Base-by-base conservation (phyloP, 2,888 invertebrate genomes). In the Nomada ferruginata region DNA sequence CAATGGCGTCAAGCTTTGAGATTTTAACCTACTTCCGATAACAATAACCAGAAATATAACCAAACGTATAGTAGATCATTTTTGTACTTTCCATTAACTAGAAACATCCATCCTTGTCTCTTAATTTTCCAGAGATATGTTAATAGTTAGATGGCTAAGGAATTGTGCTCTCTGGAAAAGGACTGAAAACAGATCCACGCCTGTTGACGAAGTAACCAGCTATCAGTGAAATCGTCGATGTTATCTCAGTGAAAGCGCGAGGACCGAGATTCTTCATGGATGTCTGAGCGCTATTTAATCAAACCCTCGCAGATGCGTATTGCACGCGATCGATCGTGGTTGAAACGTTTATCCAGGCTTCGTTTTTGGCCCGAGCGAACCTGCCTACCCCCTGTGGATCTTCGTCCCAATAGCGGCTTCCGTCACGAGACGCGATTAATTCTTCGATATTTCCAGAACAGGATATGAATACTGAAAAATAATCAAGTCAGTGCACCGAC, bases 171-270 rank as follows among this genome's bases (percentile, higher is more conserved):
- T 42, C 18, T 23, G 18, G 53, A 44, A 44, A 13, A 23, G 66
- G 47, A 55, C 15, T 20, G 52, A 57, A 26, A 55, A 66, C 23
- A 13, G 52, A 72, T 63, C 57, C 63, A 63, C 44, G 68, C 52
- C 50, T 52, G 68, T 63, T 63, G 63, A 23, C 52, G 63, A 63
- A 78, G 59, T 47, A 72, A 72, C 68, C 79, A 65, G 53, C 79
- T 29, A 61, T 65, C 79, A n/a, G 74, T 65, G 81, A 79, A 73
- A 80, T 65, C 73, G 69, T 50, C 42, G 81, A 79, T 81, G 70
- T 74, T 74, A 79, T 81, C 81, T 55, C n/a, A 23, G 79, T 79
- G 79, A 81, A 81, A 79, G 79, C 69, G 68, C 73, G 47, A 70
- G 79, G 53, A 79, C 70, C 61, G 79, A 50, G 74, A 74, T 74